Evolutionary conservation across 2,113 vertebrate genomes (phyloP).

Genomic region (Antechinus flavipes): DNA sequence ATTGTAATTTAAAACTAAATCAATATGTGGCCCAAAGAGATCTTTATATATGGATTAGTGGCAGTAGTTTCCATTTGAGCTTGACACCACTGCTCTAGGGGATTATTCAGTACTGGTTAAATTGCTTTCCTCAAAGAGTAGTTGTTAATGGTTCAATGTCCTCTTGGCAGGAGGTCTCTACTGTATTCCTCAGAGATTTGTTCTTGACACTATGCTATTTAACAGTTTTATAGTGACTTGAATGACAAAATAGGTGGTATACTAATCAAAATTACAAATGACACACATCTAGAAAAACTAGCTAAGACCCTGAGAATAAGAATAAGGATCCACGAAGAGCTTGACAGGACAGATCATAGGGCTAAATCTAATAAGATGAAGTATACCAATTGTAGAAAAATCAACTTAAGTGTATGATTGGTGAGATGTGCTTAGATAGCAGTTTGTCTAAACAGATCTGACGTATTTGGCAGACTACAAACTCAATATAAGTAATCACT

Average conservation of each 20-base stretch:
- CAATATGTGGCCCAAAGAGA: background rate
- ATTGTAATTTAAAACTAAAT: background rate
- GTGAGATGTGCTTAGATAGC: background rate
- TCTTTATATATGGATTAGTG: background rate
- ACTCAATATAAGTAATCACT: background rate
- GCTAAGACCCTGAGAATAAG: background rate
- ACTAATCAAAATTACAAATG: background rate
- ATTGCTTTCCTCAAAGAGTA: background rate
- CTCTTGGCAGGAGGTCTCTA: background rate
- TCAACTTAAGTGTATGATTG: background rate
- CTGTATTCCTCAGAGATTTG: background rate
- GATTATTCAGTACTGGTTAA: background rate
- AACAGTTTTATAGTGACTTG: background rate
- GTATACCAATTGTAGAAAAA: background rate
- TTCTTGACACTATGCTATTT: background rate
- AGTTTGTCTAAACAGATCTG: background rate
- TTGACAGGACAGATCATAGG: background rate
- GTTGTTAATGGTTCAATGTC: background rate
- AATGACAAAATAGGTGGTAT: background rate
- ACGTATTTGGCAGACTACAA: background rate
- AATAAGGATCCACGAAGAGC: background rate
- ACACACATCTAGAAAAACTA: background rate
- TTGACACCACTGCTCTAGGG: background rate
- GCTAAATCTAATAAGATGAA: background rate
- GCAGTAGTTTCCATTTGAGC: background rate